Percentiles rank a stretch among this genome's conserved stretches.
These are phyloP conservation scores for Staurois parvus DNA, from an alignment of 2,797 vertebrate genomes.

Conservation along the genomic window DNA sequence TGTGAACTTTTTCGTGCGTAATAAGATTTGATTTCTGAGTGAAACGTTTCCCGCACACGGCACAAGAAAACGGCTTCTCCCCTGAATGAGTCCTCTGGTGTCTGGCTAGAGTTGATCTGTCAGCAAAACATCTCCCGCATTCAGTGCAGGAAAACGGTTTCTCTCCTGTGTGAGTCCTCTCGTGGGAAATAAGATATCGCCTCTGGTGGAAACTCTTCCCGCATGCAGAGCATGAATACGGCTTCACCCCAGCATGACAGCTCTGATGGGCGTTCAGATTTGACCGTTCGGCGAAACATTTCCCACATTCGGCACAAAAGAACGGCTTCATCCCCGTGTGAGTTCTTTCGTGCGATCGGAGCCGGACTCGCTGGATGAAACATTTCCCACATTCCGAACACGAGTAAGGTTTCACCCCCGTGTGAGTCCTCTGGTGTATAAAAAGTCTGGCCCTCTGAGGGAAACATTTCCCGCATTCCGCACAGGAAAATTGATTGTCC, in stretches of 20 bases:
- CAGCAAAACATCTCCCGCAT: background rate
- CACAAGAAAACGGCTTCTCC: background rate
- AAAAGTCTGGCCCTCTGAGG: background rate
- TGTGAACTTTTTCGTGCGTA: background rate
- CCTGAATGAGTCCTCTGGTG: conserved; percentile 1
- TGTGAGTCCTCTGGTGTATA: background rate
- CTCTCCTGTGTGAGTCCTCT: conserved; percentile 2
- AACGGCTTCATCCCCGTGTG: background rate
- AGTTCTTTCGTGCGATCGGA: background rate
- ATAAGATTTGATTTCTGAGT: background rate
- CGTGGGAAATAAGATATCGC: background rate
- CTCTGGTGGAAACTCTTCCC: background rate
- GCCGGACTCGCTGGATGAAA: background rate
- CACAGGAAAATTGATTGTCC: background rate
- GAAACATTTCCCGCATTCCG: background rate
- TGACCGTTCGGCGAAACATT: background rate
- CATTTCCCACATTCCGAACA: background rate
- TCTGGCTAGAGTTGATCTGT: background rate
- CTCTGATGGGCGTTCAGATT: background rate
- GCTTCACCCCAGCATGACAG: background rate
- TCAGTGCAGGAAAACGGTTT: background rate
- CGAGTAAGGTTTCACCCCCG: background rate
- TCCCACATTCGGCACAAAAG: background rate
- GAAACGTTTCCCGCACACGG: background rate
- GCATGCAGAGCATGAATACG: background rate